phyloP scores from a whole-genome alignment of 2,113 vertebrate genomes.

The Turnix velox region DNA sequence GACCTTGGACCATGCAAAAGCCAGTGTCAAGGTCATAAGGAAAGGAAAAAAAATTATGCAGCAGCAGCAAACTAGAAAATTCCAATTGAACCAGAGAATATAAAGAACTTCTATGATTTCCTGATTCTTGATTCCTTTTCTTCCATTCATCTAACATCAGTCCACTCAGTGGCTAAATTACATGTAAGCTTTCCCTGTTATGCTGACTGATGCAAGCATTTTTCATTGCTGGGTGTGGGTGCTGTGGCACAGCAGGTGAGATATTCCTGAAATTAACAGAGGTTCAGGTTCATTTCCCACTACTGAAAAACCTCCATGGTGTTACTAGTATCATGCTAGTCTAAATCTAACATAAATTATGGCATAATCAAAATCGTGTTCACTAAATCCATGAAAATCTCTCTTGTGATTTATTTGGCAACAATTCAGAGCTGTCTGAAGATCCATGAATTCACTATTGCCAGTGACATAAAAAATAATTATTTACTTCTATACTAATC shows the following conservation, averaged over 20 bases:
- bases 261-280: background rate
- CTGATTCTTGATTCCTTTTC: background rate
- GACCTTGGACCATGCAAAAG: background rate
- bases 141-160: background rate
- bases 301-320: background rate
- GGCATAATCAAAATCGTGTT: background rate
- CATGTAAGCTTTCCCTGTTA: background rate
- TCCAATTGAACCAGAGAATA: background rate
- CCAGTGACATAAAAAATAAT: background rate
- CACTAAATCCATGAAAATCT: background rate
- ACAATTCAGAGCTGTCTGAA: background rate
- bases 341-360: background rate
- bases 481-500: background rate
- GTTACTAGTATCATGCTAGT: background rate
- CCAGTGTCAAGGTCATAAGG: background rate
- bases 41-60: background rate
- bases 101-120: background rate
- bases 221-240: background rate
- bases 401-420: background rate
- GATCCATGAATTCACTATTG: background rate
- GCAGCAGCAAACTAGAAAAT: background rate
- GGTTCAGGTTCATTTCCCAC: background rate
- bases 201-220: background rate
- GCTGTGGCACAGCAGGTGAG: background rate
- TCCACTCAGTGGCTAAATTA: background rate